These are phyloP conservation scores for Subacronicta megacephala DNA, from an alignment of 2,888 invertebrate genomes.

Conservation along the genomic window DNA sequence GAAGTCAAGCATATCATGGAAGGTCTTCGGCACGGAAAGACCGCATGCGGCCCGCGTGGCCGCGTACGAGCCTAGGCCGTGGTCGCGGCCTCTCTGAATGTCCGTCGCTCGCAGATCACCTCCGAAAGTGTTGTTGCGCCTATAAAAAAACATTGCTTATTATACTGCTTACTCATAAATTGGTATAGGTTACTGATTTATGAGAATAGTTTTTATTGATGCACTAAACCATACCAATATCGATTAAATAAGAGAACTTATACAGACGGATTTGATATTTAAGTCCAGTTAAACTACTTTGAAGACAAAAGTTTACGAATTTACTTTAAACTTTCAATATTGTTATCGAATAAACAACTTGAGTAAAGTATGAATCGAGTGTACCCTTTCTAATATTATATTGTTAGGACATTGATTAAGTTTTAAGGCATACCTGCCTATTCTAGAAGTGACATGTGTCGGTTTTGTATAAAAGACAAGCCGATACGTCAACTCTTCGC, in stretches of 20 bases:
- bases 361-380: no score
- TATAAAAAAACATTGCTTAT: conserved; percentile 51
- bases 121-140: conserved; percentile 93
- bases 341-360: not conserved
- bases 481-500: no score
- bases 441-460: no score
- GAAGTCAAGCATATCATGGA: conserved; percentile 92
- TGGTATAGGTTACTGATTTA: no score
- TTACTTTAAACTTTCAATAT: not conserved
- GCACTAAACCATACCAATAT: no score
- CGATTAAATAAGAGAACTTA: not conserved
- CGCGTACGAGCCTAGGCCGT: conserved; percentile 94
- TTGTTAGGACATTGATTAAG: no score
- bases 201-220: no score
- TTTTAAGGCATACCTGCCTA: no score
- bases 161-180: no score
- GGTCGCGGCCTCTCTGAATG: conserved; percentile 96
- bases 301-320: not conserved
- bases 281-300: conserved; percentile 2
- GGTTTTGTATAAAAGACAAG: no score
- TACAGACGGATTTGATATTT: not conserved
- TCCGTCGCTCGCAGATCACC: conserved; percentile 94
- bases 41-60: conserved; percentile 94
- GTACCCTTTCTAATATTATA: no score
- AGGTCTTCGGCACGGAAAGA: conserved; percentile 91